Evolutionary conservation across 2,113 vertebrate genomes (phyloP).

Genomic region (Illadopsis cleaveri): DNA sequence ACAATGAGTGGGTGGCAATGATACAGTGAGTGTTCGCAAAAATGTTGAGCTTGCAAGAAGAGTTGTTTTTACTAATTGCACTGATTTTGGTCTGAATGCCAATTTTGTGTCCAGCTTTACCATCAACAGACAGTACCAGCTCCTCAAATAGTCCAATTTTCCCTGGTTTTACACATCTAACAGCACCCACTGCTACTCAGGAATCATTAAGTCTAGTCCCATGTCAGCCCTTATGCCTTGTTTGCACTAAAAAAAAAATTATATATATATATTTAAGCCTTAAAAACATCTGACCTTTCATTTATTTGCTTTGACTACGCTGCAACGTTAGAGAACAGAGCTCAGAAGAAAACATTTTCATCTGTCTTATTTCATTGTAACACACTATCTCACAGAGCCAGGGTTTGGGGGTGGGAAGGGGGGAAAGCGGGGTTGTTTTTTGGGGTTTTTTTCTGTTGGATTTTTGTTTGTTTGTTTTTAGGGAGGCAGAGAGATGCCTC

Average conservation of each 20-base stretch:
- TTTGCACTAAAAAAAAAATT: neutral
- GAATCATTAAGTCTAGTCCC: neutral
- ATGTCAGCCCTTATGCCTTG: neutral
- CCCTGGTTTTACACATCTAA: neutral
- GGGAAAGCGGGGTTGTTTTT: too few species aligned
- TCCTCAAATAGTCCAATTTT: neutral
- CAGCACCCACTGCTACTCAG: neutral
- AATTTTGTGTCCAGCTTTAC: neutral
- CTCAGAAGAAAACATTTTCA: neutral
- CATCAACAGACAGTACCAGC: neutral
- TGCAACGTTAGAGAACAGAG: neutral
- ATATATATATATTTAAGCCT: too few species aligned
- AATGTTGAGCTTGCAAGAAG: neutral
- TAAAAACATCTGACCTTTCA: neutral
- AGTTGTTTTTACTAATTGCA: neutral
- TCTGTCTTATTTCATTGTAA: neutral
- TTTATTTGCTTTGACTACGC: neutral
- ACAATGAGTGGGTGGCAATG: rapidly evolving
- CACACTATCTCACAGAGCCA: neutral
- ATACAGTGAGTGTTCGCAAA: neutral
- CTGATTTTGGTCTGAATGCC: neutral
- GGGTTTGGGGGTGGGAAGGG: too few species aligned
- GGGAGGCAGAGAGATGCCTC: neutral
- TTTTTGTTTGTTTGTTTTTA: neutral
- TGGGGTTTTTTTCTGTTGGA: neutral